Conservation (phyloP, 2,113 vertebrate genomes). For the Galeopterus variegatus region DNA sequence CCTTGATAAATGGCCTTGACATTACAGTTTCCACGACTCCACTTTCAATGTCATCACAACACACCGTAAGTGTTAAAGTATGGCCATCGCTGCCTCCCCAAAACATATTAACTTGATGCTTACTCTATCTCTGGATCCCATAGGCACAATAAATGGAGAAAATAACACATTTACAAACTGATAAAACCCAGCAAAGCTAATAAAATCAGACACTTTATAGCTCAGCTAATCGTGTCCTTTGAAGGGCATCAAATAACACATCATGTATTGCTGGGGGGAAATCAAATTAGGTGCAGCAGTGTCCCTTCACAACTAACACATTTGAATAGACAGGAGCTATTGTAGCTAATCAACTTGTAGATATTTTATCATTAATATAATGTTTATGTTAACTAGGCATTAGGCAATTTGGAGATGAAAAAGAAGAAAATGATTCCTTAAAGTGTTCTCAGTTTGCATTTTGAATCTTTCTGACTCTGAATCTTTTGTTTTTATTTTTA, state of each 20-base stretch:
- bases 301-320: slow-evolving; percentile 81
- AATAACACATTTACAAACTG: slow-evolving; percentile 93
- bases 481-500: slow-evolving; percentile 28
- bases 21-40: slow-evolving; percentile 89
- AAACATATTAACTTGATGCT: slow-evolving; percentile 90
- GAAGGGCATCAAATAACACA: slow-evolving; percentile 93
- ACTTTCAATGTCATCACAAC: slow-evolving; percentile 89
- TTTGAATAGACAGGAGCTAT: slow-evolving; percentile 84
- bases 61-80: slow-evolving; percentile 87
- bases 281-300: slow-evolving; percentile 88
- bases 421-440: neutral
- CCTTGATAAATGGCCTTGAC: slow-evolving; percentile 91
- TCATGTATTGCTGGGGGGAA: slow-evolving; percentile 89
- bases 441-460: slow-evolving; percentile 56
- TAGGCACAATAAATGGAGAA: slow-evolving; percentile 92
- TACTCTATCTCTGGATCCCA: slow-evolving; percentile 89
- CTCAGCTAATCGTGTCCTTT: slow-evolving; percentile 91
- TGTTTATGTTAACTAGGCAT: slow-evolving; percentile 45
- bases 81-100: slow-evolving; percentile 86
- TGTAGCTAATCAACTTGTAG: slow-evolving; percentile 80
- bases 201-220: slow-evolving; percentile 92
- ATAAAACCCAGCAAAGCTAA: slow-evolving; percentile 92
- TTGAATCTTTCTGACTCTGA: neutral
- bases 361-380: slow-evolving; percentile 77
- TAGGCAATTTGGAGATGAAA: slow-evolving; percentile 69